phyloP scores from a whole-genome alignment of 1,140 invertebrate species.

The Calliphora vicina region DNA sequence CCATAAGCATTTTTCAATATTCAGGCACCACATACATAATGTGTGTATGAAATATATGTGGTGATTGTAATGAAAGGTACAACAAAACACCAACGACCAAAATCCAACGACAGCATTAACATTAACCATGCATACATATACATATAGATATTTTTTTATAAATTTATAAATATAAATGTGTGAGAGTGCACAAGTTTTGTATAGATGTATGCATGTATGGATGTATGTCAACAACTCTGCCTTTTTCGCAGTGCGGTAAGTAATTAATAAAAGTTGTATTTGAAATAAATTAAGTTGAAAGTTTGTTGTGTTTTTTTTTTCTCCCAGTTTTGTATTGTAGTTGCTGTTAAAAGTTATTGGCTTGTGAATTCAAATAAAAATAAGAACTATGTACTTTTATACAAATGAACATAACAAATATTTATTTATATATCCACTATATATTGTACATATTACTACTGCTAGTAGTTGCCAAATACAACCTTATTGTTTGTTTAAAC shows the following conservation, averaged over 20 bases:
- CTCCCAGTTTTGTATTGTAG: not conserved
- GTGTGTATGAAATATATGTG: slow-evolving; percentile 17
- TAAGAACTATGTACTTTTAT: too few relatives aligned
- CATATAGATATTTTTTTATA: too few relatives aligned
- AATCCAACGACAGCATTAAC: not conserved
- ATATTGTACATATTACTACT: too few relatives aligned
- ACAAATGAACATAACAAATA: too few relatives aligned
- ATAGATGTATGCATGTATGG: not conserved
- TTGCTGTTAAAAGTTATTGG: slow-evolving; percentile 25
- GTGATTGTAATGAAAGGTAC: slow-evolving; percentile 32
- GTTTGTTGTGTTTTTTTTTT: not conserved
- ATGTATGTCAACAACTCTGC: slow-evolving; percentile 28
- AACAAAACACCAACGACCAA: not conserved
- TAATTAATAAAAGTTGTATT: slow-evolving; percentile 32
- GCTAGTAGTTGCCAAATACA: too few relatives aligned
- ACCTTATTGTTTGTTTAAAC: too few relatives aligned
- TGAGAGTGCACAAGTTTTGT: not conserved
- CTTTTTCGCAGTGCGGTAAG: slow-evolving; percentile 31
- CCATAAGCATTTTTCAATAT: slow-evolving; percentile 29
- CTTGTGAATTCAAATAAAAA: not conserved
- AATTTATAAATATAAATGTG: too few relatives aligned
- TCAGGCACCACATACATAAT: not conserved
- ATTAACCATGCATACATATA: too few relatives aligned
- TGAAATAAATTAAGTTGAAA: slow-evolving; percentile 32
- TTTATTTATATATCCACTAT: too few relatives aligned